Percentiles rank a stretch among this genome's conserved stretches.
Conservation (phyloP, 2,113 vertebrate genomes). For the Cepphus grylle region DNA sequence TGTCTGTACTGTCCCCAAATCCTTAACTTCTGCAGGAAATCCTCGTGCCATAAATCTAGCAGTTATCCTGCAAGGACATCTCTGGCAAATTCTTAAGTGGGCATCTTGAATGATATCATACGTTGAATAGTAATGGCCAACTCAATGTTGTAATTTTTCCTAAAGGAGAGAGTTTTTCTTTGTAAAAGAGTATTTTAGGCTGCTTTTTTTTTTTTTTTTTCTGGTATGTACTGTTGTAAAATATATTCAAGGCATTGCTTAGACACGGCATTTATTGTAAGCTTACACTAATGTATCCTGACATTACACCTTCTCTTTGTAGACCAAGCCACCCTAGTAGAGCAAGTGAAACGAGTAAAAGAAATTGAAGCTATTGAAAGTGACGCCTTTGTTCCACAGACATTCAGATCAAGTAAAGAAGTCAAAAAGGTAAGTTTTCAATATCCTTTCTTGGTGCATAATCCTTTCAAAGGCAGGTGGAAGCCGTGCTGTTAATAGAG, state of each 20-base stretch:
- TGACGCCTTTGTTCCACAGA: conserved; percentile 93
- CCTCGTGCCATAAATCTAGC: background rate
- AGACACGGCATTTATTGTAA: background rate
- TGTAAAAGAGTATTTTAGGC: background rate
- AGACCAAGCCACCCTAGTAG: conserved; percentile 88
- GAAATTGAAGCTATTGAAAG: conserved; percentile 97
- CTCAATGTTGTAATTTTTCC: background rate
- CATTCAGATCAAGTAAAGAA: conserved; percentile 94
- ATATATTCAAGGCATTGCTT: background rate
- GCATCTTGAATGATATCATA: background rate
- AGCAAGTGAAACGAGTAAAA: conserved; percentile 94
- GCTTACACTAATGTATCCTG: background rate
- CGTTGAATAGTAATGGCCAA: accelerated
- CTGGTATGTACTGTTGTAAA: background rate
- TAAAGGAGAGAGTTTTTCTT: background rate
- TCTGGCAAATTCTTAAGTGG: background rate
- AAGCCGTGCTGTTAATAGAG: background rate
- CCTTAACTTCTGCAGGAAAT: background rate
- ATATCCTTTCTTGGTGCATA: background rate
- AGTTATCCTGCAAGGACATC: background rate
- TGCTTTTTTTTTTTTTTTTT: too few relatives aligned
- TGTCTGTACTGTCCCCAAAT: background rate
- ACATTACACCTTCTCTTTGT: conserved; percentile 14
- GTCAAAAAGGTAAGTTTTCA: conserved; percentile 84
- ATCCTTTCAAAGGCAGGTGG: background rate